Evolutionary conservation across 2,113 vertebrate species (phyloP).

Genomic region (Carollia perspicillata): DNA sequence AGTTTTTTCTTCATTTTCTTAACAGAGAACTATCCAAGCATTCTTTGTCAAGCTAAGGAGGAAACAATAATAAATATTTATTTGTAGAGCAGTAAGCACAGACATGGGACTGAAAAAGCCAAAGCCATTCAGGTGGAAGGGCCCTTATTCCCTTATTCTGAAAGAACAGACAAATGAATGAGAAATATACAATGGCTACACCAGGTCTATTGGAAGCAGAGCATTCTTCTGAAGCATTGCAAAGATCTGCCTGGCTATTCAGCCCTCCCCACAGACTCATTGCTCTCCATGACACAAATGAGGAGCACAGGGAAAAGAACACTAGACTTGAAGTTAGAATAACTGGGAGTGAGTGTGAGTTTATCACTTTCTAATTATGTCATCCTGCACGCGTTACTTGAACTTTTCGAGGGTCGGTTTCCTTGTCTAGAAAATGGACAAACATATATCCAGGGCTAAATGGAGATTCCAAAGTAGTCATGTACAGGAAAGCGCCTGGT

Average conservation of each 20-base stretch:
- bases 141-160: neutral
- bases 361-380: conserved; percentile 7
- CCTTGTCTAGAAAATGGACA: neutral
- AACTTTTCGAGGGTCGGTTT: neutral
- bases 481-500: neutral
- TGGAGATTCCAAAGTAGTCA: neutral
- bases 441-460: neutral
- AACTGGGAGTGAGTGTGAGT: neutral
- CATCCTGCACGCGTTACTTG: neutral
- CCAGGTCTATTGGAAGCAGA: neutral
- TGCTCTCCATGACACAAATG: neutral
- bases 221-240: neutral
- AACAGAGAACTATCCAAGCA: neutral
- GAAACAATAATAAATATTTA: neutral
- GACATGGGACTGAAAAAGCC: neutral
- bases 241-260: neutral
- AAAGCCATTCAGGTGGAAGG: neutral
- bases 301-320: neutral
- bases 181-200: neutral
- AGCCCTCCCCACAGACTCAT: neutral
- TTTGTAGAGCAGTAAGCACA: neutral
- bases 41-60: neutral
- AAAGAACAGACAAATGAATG: neutral
- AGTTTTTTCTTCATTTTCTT: neutral
- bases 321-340: neutral